Base-by-base conservation (phyloP, 1,140 invertebrate genomes). In the Macrobrachium nipponense region DNA sequence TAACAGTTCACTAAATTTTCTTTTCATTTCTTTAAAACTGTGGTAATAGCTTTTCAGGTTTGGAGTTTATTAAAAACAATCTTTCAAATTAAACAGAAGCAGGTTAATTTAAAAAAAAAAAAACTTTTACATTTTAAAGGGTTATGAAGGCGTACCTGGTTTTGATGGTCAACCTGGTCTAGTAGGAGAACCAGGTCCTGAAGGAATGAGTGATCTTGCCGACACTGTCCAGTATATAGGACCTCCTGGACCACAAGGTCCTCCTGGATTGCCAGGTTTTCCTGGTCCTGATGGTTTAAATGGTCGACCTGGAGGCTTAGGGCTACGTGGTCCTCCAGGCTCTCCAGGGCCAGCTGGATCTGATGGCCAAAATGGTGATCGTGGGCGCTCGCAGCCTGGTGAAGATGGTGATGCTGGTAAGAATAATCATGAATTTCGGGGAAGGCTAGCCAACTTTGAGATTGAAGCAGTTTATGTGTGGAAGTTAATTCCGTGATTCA, bases 191-290 rank as follows among this genome's bases (percentile, higher is more conserved):
- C 36, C 73, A 77, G 82, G 82, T 11, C 60, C 43, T 10, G 73
- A 60, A 51, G 82, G 82, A 68, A 68, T 84, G 59, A 59, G 23
- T 23, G 62, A 84, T 62, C 82, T 75, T 20, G 62, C 58, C 51
- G 82, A 84, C 70, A 84, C 82, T 59, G 59, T 61, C 43, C 43
- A 68, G 20, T 84, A 84, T 51, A 43, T 60, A 68, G 82, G 82
- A 14, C 82, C 82, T 59, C 82, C 82, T 61, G 82, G 82, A 20
- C 82, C 82, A n/a, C 82, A 84, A 60, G 82, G 82, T 17, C 43
- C 70, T 58, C 12, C 73, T 51, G 82, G 82, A n/a, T 43, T 44
- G 6, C 12, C 3, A 51, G 82, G 82, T 12, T 36, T 23, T 36
- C 73, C 82, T 60, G 82, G 82, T 20, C 27, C 8, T 12, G 61